These are phyloP conservation scores for Chloroceryle inda DNA, from an alignment of 2,797 vertebrate genomes.

Conservation along the genomic window DNA sequence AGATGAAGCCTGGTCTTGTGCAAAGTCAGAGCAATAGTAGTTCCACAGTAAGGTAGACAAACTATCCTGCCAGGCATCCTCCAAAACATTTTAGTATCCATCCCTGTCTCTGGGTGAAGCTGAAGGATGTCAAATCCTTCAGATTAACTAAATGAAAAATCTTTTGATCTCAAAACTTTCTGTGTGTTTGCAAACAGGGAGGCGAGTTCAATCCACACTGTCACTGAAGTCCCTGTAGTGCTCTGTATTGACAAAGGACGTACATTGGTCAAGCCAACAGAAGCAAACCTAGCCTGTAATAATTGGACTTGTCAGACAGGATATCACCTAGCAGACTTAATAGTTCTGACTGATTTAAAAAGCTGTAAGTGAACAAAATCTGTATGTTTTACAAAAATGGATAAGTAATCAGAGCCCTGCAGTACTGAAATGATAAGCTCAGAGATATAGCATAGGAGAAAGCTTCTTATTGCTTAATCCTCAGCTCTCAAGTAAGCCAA, in stretches of 20 bases:
- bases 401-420: constrained; percentile 27
- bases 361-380: constrained; percentile 67
- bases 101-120: neutral
- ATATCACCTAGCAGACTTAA: constrained; percentile 44
- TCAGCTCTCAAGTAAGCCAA: constrained; percentile 34
- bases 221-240: neutral
- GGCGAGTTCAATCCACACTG: neutral
- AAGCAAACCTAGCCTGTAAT: neutral
- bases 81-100: neutral
- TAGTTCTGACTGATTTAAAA: constrained; percentile 55
- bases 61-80: neutral
- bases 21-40: neutral
- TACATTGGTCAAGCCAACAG: neutral
- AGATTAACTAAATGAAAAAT: neutral
- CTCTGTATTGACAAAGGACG: neutral
- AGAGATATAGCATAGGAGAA: constrained; percentile 43
- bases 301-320: neutral
- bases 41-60: neutral
- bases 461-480: constrained; percentile 72
- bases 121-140: neutral
- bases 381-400: constrained; percentile 42
- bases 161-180: neutral
- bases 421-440: constrained; percentile 46
- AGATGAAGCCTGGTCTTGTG: neutral
- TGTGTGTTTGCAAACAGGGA: neutral